Base-by-base conservation (phyloP, 2,113 vertebrate genomes). In the Lasiurus borealis region DNA sequence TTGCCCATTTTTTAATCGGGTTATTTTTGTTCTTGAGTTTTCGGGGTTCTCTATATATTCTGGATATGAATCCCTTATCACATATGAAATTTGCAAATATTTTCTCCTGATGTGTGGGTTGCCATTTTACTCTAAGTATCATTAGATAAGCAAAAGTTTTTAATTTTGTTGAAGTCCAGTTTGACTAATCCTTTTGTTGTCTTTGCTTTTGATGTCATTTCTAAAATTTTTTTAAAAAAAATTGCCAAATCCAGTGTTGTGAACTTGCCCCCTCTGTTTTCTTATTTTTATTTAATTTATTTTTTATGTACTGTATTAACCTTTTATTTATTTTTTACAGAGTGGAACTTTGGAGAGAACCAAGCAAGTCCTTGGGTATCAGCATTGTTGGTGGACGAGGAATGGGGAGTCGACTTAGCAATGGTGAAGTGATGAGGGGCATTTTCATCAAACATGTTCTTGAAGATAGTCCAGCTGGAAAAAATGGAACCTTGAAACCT, bases 381-480 rank as follows among this genome's bases (percentile, higher is more conserved):
- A 99, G 99, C 94, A 99, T 99, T 80, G 99, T 99, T 75, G 99
- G 99, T 89, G 99, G 99, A 82, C 98, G 99, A 94, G 99, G 99
- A 64, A 99, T 99, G 99, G 99, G 99, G 90, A 99, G 99, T 96
- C 99, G 99, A 1, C 98, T 99, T 73, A 99, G 98, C 98, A 99
- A 98, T 1, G 99, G 99, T 36, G 99, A 99, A 98, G 98, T 99
- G 94, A 99, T 99, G 99, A 99, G 99, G 95, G 99, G 99, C 72
- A 99, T 99, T 98, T 99, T 99, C 96, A 99, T 99, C 96, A 99
- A 99, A 80, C 99, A 99, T 73, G 99, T 99, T 96, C 98, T 99
- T 89, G 99, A 99, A 95, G 99, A 99, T 97, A 99, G 99, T 95
- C 99, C 99, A 21, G 99, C 99, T 3, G 99, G 99, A 96, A 99